Conservation (phyloP, 2,113 vertebrate genomes). For the Clarias macrocephalus region DNA sequence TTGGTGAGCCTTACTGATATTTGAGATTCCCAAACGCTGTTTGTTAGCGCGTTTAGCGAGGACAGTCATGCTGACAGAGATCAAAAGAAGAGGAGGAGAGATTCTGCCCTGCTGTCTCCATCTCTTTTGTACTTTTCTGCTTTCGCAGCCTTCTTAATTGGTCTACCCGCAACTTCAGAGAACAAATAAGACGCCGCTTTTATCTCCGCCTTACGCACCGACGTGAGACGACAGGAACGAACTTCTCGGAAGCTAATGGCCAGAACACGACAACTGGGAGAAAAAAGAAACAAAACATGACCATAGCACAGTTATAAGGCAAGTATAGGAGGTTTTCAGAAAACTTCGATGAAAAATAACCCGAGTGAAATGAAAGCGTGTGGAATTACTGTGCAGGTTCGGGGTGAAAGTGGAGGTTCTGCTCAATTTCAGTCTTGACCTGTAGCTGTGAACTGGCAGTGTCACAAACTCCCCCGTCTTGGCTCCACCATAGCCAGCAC, state of each 20-base stretch:
- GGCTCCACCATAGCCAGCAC: not conserved
- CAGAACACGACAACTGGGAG: not conserved
- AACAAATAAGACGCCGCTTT: not conserved
- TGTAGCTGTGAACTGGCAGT: not conserved
- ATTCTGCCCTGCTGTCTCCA: constrained; percentile 32
- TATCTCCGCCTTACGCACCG: not conserved
- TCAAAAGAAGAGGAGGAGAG: constrained; percentile 67
- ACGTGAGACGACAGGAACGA: not conserved
- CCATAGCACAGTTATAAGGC: not conserved
- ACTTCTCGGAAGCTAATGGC: not conserved
- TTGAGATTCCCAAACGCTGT: constrained; percentile 71
- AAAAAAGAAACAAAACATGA: not conserved
- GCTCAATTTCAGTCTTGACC: not conserved
- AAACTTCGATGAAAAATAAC: not conserved
- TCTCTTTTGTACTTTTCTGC: not conserved
- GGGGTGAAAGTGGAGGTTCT: not conserved
- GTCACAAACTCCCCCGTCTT: not conserved
- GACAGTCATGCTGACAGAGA: not conserved
- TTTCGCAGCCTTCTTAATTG: constrained; percentile 5
- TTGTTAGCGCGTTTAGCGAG: constrained; percentile 42
- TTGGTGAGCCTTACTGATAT: constrained; percentile 56
- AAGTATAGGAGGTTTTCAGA: not conserved
- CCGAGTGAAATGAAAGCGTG: not conserved
- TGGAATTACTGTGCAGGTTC: not conserved
- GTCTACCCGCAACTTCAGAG: not conserved